Percentiles rank a stretch among this genome's conserved stretches.
phyloP scores from a whole-genome alignment of 2,113 vertebrate genomes.

The Lethenteron reissneri region DNA sequence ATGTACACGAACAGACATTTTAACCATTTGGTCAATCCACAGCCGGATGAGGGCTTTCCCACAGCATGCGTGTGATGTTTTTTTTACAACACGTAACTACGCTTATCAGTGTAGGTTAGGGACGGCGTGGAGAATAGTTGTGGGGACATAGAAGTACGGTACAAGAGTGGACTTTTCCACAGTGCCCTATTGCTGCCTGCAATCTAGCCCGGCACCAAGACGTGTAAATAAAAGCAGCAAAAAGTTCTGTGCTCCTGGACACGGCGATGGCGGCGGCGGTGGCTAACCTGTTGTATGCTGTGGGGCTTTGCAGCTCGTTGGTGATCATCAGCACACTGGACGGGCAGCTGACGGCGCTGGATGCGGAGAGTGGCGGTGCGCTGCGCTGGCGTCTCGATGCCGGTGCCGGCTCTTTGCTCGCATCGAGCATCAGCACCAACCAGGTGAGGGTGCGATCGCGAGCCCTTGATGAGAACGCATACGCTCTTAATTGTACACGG shows the following conservation, averaged over 20 bases:
- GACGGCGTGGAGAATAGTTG: no score
- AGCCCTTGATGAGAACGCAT: no score
- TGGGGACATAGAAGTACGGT: no score
- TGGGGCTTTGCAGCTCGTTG: conserved; percentile 33
- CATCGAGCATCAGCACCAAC: conserved; percentile 84
- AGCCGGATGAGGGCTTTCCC: no score
- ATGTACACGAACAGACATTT: no score
- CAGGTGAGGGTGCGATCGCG: conserved; percentile 30
- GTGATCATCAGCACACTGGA: conserved; percentile 93
- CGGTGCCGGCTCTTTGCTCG: conserved; percentile 73
- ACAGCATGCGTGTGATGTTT: no score
- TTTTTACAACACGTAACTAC: no score
- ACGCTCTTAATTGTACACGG: no score
- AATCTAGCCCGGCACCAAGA: background rate
- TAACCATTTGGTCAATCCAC: no score
- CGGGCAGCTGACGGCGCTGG: conserved; percentile 69
- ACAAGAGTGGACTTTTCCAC: background rate
- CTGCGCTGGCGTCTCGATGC: conserved; percentile 94
- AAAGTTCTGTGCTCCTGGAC: background rate
- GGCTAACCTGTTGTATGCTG: background rate
- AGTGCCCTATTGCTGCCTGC: background rate
- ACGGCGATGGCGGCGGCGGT: background rate
- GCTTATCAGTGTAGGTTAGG: no score
- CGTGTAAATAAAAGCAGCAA: background rate
- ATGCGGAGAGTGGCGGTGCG: conserved; percentile 62